These are phyloP conservation scores for Anas capensis DNA, from an alignment of 2,797 vertebrate species.

Conservation along the genomic window DNA sequence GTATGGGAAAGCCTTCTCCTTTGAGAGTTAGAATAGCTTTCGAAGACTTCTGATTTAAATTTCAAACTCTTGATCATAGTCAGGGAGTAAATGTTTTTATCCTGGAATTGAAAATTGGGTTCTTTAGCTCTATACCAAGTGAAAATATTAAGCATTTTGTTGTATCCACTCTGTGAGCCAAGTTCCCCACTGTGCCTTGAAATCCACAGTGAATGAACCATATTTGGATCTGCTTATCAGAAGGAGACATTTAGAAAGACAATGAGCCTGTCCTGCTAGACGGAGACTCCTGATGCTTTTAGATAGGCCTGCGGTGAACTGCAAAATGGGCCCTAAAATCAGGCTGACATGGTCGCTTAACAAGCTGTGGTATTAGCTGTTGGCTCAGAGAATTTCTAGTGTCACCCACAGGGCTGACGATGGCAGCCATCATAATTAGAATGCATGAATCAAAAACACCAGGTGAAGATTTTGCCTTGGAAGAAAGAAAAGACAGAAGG, in stretches of 20 bases:
- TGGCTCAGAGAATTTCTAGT: constrained; percentile 76
- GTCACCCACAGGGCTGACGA: constrained; percentile 84
- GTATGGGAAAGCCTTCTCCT: constrained; percentile 78
- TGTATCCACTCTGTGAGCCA: constrained; percentile 78
- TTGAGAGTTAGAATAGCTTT: constrained; percentile 80
- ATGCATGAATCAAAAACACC: constrained; percentile 84
- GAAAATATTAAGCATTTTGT: constrained; percentile 85
- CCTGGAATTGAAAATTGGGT: constrained; percentile 80
- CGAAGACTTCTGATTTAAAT: constrained; percentile 84
- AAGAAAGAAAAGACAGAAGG: constrained; percentile 83
- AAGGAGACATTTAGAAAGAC: constrained; percentile 86
- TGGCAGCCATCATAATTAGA: constrained; percentile 85
- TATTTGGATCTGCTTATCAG: constrained; percentile 85
- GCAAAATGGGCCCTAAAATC: constrained; percentile 85
- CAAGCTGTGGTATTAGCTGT: constrained; percentile 80
- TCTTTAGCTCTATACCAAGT: constrained; percentile 80
- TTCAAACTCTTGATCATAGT: constrained; percentile 83
- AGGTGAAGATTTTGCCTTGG: constrained; percentile 83
- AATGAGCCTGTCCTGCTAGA: constrained; percentile 82
- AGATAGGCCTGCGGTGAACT: constrained; percentile 82
- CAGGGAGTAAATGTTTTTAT: constrained; percentile 78
- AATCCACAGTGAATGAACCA: constrained; percentile 84
- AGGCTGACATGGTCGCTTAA: constrained; percentile 86
- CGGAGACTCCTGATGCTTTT: constrained; percentile 81
- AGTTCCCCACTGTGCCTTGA: constrained; percentile 83